phyloP scores from a whole-genome alignment of 2,113 vertebrate genomes.

The Spermophilus dauricus region DNA sequence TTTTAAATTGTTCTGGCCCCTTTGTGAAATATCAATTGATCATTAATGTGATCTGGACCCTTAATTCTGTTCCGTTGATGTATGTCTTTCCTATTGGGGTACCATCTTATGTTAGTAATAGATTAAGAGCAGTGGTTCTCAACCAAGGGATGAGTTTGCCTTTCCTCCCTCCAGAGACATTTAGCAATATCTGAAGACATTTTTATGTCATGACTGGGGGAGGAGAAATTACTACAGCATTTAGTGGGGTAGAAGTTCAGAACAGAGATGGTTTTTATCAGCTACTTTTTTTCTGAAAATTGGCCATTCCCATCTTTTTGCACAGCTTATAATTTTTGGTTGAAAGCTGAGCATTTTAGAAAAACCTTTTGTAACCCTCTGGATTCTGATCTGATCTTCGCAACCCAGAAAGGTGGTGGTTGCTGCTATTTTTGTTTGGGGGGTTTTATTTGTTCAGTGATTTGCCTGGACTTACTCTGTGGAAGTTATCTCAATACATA shows the following conservation, averaged over 20 bases:
- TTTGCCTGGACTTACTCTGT: background rate
- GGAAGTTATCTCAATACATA: background rate
- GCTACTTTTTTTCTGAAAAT: background rate
- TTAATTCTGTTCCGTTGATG: background rate
- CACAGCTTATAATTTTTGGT: background rate
- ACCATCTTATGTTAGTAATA: background rate
- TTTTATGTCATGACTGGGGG: background rate
- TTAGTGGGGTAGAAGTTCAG: background rate
- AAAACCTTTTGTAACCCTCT: background rate
- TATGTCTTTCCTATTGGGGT: background rate
- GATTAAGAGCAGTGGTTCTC: background rate
- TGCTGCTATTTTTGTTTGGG: background rate
- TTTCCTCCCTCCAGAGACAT: background rate
- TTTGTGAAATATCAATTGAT: background rate
- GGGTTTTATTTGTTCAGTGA: background rate
- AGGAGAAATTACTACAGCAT: background rate
- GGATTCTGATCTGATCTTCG: background rate
- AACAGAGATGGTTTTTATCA: background rate
- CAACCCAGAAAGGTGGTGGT: background rate
- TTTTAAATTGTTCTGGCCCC: background rate
- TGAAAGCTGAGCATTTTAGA: constrained; percentile 1
- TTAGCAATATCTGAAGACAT: background rate
- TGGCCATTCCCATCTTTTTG: background rate
- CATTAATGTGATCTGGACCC: background rate
- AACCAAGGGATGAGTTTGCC: background rate